A percentile compares a stretch with the other conserved stretches of the same genome.
These are phyloP conservation scores for Macrocentrus cingulum DNA, from an alignment of 1,140 invertebrate species.

Conservation along the genomic window DNA sequence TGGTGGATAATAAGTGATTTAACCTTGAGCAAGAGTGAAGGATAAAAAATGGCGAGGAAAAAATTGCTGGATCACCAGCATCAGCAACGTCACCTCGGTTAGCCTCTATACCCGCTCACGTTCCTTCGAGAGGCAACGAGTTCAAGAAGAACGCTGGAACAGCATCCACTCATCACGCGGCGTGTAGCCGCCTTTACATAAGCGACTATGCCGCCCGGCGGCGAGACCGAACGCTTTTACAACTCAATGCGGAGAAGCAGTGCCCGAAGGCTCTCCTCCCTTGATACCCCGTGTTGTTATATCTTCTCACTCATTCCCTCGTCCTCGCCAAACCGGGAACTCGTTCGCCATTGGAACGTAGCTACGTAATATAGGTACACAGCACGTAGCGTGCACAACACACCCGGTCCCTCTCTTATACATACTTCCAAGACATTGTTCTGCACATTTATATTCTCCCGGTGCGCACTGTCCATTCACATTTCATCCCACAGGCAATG, in stretches of 20 bases:
- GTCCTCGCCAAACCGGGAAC: slow-evolving; percentile 16
- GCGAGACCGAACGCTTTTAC: slow-evolving; percentile 58
- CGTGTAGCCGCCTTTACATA: slow-evolving; percentile 59
- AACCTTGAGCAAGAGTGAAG: background rate
- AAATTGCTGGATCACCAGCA: too few relatives aligned
- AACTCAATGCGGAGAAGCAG: slow-evolving; percentile 56
- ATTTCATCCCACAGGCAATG: slow-evolving; percentile 17
- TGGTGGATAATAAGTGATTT: too few relatives aligned
- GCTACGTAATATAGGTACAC: slow-evolving; percentile 21
- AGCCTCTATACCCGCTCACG: background rate
- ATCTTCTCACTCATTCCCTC: slow-evolving; percentile 26
- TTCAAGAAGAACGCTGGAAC: slow-evolving; percentile 54
- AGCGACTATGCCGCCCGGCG: slow-evolving; percentile 56
- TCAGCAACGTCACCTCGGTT: slow-evolving; percentile 15
- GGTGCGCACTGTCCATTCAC: slow-evolving; percentile 19
- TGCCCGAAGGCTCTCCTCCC: slow-evolving; percentile 34
- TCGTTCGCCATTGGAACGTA: slow-evolving; percentile 11
- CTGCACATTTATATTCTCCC: slow-evolving; percentile 43
- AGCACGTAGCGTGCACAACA: slow-evolving; percentile 13
- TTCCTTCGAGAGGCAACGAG: slow-evolving; percentile 39
- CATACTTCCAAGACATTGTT: slow-evolving; percentile 37
- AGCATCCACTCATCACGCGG: slow-evolving; percentile 60
- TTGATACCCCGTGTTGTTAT: slow-evolving; percentile 4
- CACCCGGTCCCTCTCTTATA: background rate
- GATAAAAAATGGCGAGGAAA: background rate